Evolutionary conservation across 2,888 invertebrate genomes (phyloP).

Genomic region (Clanis bilineata): DNA sequence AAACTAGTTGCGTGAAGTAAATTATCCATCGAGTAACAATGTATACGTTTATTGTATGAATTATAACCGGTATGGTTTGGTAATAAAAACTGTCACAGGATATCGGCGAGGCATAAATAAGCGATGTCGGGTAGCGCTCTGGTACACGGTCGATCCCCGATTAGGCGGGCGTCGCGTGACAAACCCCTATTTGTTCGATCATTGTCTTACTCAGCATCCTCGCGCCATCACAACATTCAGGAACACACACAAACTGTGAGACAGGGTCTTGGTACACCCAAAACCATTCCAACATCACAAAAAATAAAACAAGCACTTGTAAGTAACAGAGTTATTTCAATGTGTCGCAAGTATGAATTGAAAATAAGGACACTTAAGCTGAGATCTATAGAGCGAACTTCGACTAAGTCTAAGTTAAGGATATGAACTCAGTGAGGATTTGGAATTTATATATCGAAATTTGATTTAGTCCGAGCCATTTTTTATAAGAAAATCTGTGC

Average conservation of each 20-base stretch:
- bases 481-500: too few species aligned
- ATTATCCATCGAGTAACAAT: neutral
- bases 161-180: constrained; percentile 74
- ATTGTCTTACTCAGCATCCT: constrained; percentile 73
- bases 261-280: neutral
- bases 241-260: constrained; percentile 58
- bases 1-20: neutral
- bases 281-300: neutral
- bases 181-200: constrained; percentile 78
- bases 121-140: constrained; percentile 64
- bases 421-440: too few species aligned
- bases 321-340: too few species aligned
- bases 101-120: constrained; percentile 76
- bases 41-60: constrained; percentile 37
- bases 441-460: too few species aligned
- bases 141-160: constrained; percentile 71
- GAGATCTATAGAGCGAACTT: too few species aligned
- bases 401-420: too few species aligned
- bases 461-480: too few species aligned
- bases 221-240: constrained; percentile 62
- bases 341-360: too few species aligned
- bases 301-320: neutral
- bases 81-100: constrained; percentile 66
- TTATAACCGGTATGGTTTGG: constrained; percentile 49
- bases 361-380: too few species aligned